Evolutionary conservation across 2,113 vertebrate species (phyloP), one percentile per base, ranked within the genome.

Genomic region (Mystacornis crossleyi): DNA sequence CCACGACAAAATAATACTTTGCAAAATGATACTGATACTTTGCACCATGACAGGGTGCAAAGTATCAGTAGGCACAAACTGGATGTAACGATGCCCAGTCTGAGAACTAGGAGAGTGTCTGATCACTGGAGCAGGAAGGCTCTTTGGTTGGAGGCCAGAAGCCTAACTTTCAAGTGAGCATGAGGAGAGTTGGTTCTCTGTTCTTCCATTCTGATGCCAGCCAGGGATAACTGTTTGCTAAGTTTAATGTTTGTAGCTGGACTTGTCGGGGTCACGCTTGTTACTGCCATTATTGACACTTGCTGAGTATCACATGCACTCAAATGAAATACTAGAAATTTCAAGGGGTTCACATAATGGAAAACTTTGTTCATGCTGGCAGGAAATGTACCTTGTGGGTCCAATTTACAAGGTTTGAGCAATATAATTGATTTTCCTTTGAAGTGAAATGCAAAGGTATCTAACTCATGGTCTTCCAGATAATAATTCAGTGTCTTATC

Each of bases 61-160:
- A 57, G 20, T 18, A 75, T 43, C 34, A 26, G 6, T 4, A 78
- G 61, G 48, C 38, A 93, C 47, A 61, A 80, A 61, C 33, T 25
- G 81, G 21, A 40, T 20, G 58, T 53, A 45, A 40, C 38, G 29
- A 9, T 24, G 47, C 26, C 60, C 31, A n/a, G 33, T 29, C 58
- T 50, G 71, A 86, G 54, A 82, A 26, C 50, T 38, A 51, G 25
- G 79, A 88, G 58, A 77, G 26, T 40, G 36, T 40, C 38, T 82
- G 81, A 73, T 92, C 92, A 73, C 36, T 90, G 90, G 81, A 81
- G 94, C 88, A 83, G 42, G 51, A 69, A 86, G 82, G 29, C 50
- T 57, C 50, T 83, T 86, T 62, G 67, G 34, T 16, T 77, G 58
- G 71, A 90, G 11, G 54, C 85, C 95, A 96, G 38, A 72, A 77